These are phyloP conservation scores for Phylloscopus trochilus DNA, from an alignment of 2,113 vertebrate genomes.

Conservation along the genomic window DNA sequence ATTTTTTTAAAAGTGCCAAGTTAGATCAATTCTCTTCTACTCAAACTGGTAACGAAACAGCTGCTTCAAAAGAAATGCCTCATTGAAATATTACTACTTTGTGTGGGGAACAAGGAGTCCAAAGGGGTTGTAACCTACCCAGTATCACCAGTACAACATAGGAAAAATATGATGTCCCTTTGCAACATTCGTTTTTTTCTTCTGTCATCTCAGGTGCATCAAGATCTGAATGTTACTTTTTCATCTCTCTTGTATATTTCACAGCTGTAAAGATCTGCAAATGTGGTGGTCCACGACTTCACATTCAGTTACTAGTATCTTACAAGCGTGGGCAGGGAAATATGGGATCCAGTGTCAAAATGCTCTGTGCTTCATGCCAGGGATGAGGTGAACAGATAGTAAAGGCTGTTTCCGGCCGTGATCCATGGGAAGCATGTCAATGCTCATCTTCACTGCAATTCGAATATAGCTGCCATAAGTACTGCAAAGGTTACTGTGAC, in stretches of 20 bases:
- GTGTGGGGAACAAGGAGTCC: neutral
- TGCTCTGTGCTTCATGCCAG: neutral
- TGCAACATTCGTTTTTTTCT: neutral
- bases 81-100: neutral
- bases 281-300: neutral
- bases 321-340: neutral
- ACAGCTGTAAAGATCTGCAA: neutral
- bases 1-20: neutral
- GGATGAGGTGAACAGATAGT: neutral
- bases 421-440: neutral
- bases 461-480: slow-evolving; percentile 47
- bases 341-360: neutral
- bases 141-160: neutral
- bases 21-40: neutral
- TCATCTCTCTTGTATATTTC: neutral
- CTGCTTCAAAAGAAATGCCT: neutral
- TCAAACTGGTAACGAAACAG: neutral
- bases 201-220: neutral
- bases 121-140: neutral
- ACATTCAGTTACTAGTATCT: neutral
- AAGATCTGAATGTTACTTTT: neutral
- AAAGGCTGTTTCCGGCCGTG: neutral
- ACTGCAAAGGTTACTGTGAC: slow-evolving; percentile 52
- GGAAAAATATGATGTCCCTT: neutral
- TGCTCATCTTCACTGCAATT: neutral